A percentile compares a stretch with the other conserved stretches of the same genome.
These are phyloP conservation scores for Alexandromys fortis DNA, from an alignment of 2,113 vertebrate genomes.

Conservation along the genomic window DNA sequence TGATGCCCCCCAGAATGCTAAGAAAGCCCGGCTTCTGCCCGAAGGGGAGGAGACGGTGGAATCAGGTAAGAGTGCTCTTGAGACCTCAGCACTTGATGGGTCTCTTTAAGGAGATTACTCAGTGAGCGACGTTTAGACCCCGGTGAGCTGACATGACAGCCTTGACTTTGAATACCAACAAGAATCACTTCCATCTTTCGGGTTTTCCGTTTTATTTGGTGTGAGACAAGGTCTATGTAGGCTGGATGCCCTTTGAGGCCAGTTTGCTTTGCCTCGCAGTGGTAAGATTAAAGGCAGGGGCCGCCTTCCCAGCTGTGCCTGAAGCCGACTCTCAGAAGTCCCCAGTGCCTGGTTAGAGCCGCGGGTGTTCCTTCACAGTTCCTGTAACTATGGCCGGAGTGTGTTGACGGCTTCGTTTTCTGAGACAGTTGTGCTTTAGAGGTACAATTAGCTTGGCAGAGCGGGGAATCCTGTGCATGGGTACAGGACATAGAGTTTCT, in stretches of 20 bases:
- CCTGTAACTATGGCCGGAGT: conserved; percentile 34
- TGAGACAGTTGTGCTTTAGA: not conserved
- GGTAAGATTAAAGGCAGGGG: not conserved
- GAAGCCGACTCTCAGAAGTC: not conserved
- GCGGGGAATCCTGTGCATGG: not conserved
- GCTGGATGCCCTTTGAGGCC: not conserved
- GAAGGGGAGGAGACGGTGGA: conserved; percentile 85
- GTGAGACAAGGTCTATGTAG: not conserved
- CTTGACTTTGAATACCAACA: not conserved
- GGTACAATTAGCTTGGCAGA: not conserved
- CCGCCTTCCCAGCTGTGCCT: not conserved
- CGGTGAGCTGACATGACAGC: not conserved
- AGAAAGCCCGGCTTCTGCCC: conserved; percentile 88
- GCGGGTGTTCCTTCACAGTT: not conserved
- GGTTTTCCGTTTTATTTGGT: not conserved
- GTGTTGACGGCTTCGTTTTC: not conserved
- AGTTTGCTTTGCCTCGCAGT: not conserved
- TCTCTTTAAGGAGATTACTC: not conserved
- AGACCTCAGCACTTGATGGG: not conserved
- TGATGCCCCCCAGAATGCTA: conserved; percentile 90
- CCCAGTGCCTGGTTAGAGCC: not conserved
- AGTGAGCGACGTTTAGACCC: not conserved
- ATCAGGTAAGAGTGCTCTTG: conserved; percentile 84
- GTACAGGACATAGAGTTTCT: not conserved
- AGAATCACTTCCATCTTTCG: not conserved